A percentile compares a stretch with the other conserved stretches of the same genome.
Evolutionary conservation across 2,113 vertebrate genomes (phyloP).

Genomic region (Turnix velox): DNA sequence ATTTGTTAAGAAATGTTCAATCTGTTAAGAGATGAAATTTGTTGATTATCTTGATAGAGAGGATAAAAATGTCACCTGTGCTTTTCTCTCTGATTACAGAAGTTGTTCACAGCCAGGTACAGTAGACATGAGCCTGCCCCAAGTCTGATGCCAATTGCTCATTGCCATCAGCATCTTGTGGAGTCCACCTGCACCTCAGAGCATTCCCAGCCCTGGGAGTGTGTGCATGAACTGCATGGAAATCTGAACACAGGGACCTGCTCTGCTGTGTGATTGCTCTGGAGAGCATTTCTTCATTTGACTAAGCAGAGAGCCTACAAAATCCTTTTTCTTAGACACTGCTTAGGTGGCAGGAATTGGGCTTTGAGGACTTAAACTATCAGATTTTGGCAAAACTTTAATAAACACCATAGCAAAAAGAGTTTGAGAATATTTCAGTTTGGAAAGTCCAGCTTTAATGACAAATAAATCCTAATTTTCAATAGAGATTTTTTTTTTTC

Average conservation of each 20-base stretch:
- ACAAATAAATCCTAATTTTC: neutral
- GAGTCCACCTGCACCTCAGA: neutral
- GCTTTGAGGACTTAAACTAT: neutral
- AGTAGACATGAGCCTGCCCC: neutral
- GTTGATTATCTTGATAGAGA: neutral
- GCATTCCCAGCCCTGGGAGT: neutral
- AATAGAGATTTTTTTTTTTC: neutral
- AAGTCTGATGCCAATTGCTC: rapidly evolving
- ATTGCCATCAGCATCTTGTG: rapidly evolving
- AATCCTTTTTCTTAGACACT: neutral
- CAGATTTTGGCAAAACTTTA: neutral
- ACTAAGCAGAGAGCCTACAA: neutral
- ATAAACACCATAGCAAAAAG: neutral
- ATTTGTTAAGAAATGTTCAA: neutral
- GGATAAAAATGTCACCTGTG: neutral
- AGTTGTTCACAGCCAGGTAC: neutral
- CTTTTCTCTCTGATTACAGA: neutral
- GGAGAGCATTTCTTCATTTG: neutral
- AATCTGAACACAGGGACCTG: rapidly evolving
- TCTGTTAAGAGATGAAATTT: neutral
- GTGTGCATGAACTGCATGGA: rapidly evolving
- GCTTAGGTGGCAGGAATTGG: neutral
- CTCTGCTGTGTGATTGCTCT: rapidly evolving
- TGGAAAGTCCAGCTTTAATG: neutral
- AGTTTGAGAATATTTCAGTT: neutral